Evolutionary conservation across 2,113 vertebrate genomes (phyloP), one percentile per base, ranked within the genome.

Genomic region (Ranitomeya imitator): DNA sequence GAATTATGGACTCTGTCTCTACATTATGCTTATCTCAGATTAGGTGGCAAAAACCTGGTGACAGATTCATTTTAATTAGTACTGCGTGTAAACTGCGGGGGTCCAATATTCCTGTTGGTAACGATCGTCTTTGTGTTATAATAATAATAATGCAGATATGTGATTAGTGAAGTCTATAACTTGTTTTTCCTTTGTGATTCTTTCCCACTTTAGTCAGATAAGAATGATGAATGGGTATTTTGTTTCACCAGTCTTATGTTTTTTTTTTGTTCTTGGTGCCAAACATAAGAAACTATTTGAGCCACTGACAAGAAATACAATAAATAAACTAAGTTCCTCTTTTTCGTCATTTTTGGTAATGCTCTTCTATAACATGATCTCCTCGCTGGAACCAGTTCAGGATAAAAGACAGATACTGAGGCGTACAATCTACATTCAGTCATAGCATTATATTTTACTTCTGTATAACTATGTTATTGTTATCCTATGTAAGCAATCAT

Each of bases 161-260:
- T n/a, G 45, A 71, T 71, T 84, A 54, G 63, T 84, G 18, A 37
- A 52, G 52, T 19, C 61, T 67, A 21, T 65, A 55, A 69, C 51
- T 18, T 74, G 54, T 67, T 76, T 54, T 19, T 31, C 61, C 55
- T 74, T 85, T 59, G 83, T 60, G 57, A 54, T 31, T 73, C 45
- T 85, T 76, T 85, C 5, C 69, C 45, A 59, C 83, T 74, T 85
- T 45, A 73, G 73, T 74, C 54, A 45, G 83, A 80, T 79, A 81
- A 87, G 76, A 18, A 67, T 87, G 86, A 87, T 87, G 77, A 69
- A 87, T 87, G 61, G n/a, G n/a, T 87, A 59, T 79, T 87, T 79
- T 80, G 85, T 80, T 87, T 59, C 23, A 18, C 51, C 37, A n/a
- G 51, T 87, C 61, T 60, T 45, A 69, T 87, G 77, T 23, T 51